Evolutionary conservation across 2,888 invertebrate genomes (phyloP), one percentile per base, ranked within the genome.

Genomic region (Ophion costatus): DNA sequence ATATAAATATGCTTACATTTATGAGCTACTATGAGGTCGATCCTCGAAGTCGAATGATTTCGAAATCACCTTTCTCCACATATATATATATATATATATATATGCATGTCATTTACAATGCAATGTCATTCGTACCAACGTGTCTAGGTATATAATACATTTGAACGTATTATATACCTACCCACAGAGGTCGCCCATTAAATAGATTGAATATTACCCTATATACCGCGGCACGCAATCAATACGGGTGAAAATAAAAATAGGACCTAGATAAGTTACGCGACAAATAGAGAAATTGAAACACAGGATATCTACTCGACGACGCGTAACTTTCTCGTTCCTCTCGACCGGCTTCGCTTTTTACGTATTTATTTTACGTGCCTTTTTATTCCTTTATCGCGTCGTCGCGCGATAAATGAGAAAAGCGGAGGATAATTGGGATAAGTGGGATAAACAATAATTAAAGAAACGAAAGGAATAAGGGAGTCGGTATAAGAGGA

Each of bases 201-300:
- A 91, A 88, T 88, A 91, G 91, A 92, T 92, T 91, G 91, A 91
- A 90, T 91, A 91, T 92, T 92, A 92, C 90, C 91, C 92, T 91
- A 90, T 91, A 90, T 91, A 89, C 89, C 89, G 87, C 88, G 77
- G 86, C 88, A 89, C 88, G 90, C 89, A 91, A 91, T 90, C 91
- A 90, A 91, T 91, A 91, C 83, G 80, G 80, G 84, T 86, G 88
- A 88, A 88, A 77, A 89, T n/a, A 67, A 71, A 57, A 22, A 42
- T 45, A 38, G 67, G 17, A 22, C 45, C 45, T 45, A 45, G 45
- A 45, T 45, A 45, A 45, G 45, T 45, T n/a, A 63, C n/a, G 64
- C 61, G 51, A 51, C 14, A 63, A 14, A 61, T 10, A 42, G 20
- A 20, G 66, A 57, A 56, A 69, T 66, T 9, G 22, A 69, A 9